Evolutionary conservation across 1,140 invertebrate genomes (phyloP).

Genomic region (Heterodera schachtii): DNA sequence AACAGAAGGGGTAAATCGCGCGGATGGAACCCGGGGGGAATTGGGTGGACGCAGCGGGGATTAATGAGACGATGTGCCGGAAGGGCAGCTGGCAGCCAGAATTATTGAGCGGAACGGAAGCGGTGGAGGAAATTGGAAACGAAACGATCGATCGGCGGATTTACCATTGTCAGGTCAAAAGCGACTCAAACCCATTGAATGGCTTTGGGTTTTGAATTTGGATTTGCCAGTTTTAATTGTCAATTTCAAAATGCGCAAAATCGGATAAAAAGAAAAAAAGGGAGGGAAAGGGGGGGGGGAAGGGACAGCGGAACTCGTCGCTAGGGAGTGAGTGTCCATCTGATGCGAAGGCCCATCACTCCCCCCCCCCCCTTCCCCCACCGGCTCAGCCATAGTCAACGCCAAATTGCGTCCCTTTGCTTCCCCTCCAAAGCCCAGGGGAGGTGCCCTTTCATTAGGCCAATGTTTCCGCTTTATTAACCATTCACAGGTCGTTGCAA

Average conservation of each 20-base stretch:
- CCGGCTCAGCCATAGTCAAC: background rate
- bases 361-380: background rate
- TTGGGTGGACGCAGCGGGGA: background rate
- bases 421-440: background rate
- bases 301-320: background rate
- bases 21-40: background rate
- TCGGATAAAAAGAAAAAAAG: background rate
- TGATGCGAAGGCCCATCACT: background rate
- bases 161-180: background rate
- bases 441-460: constrained; percentile 16
- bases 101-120: background rate
- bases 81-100: background rate
- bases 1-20: background rate
- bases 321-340: background rate
- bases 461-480: constrained; percentile 17
- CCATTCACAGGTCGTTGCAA: background rate
- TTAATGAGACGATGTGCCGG: background rate
- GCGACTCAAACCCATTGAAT: background rate
- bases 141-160: background rate
- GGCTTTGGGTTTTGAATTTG: background rate
- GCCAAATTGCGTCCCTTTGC: background rate
- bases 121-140: background rate
- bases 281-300: too few relatives aligned
- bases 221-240: too few relatives aligned
- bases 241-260: background rate